Evolutionary conservation across 1,140 invertebrate genomes (phyloP), one percentile per base, ranked within the genome.

Genomic region (Temnothorax nylanderi): DNA sequence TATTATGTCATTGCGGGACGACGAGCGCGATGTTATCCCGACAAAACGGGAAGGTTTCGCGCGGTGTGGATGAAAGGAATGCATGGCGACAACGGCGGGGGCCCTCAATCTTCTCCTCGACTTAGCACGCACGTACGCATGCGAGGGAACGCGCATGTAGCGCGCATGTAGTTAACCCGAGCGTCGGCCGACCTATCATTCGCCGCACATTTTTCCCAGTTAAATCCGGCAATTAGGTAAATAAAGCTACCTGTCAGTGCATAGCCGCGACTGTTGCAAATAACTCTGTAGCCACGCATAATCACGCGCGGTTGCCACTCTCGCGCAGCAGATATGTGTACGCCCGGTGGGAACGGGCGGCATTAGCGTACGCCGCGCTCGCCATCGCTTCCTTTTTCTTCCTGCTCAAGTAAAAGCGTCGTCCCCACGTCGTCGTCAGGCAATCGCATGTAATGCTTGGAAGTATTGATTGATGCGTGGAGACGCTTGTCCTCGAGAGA

Each of bases 161-260:
- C 87, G 32, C 21, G 62, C 77, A 69, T 44, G 65, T 75, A 69
- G 47, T 89, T 89, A 67, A 90, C 67, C 44, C 85, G 51, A 34
- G n/a, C 71, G 71, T 60, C 82, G 60, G 47, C 69, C 82, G 77
- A 77, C 65, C 49, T 86, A 88, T 91, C 74, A 77, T 88, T 86
- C 90, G 49, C 72, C 54, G 44, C 65, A 3, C 49, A 82, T 91
- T 91, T 89, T 78, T 91, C 78, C 87, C 44, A n/a, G 67, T 89
- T 88, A 92, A 92, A 89, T 91, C 89, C 84, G 84, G 86, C 86
- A 92, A 92, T 91, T 92, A 89, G 84, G 84, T 86, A 91, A 91
- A 91, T 91, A 91, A 91, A 92, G 84, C 87, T 86, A 87, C 71
- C 86, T 91, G 90, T 87, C 87, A 74, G 82, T 88, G 74, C 56